phyloP scores from a whole-genome alignment of 2,113 vertebrate genomes.

The Prionailurus viverrinus region DNA sequence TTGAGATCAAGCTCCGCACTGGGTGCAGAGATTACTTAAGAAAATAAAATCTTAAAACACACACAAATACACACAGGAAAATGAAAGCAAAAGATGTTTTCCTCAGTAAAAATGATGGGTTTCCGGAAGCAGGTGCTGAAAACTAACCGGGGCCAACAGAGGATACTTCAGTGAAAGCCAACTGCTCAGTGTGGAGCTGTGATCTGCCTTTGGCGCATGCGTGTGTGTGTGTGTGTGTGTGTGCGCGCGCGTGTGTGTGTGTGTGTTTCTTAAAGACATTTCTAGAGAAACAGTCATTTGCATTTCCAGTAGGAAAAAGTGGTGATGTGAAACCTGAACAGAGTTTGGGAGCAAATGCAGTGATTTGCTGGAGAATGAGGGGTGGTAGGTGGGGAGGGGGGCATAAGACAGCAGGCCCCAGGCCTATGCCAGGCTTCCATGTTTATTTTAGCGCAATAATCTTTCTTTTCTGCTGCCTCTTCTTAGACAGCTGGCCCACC shows the following conservation, averaged over 20 bases:
- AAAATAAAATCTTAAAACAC: background rate
- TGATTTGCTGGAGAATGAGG: background rate
- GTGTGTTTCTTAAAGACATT: background rate
- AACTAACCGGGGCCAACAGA: background rate
- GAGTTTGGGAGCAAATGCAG: no score
- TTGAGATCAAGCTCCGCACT: background rate
- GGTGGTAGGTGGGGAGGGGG: rapidly evolving
- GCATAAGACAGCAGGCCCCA: rapidly evolving
- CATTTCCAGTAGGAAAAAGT: background rate
- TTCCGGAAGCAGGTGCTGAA: background rate
- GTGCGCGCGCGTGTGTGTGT: background rate
- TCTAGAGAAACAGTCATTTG: background rate
- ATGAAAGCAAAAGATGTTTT: background rate
- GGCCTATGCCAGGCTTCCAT: rapidly evolving
- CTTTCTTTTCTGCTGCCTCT: background rate
- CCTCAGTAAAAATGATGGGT: background rate
- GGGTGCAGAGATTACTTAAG: background rate
- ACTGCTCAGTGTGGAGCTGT: background rate
- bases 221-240: background rate
- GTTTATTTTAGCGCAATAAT: rapidly evolving
- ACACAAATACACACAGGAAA: background rate
- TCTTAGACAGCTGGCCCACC: no score
- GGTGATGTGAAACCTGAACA: background rate
- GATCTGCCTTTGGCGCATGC: rapidly evolving
- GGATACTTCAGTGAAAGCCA: background rate